Evolutionary conservation across 2,888 invertebrate genomes (phyloP).

Genomic region (Nemotelus nigrinus): DNA sequence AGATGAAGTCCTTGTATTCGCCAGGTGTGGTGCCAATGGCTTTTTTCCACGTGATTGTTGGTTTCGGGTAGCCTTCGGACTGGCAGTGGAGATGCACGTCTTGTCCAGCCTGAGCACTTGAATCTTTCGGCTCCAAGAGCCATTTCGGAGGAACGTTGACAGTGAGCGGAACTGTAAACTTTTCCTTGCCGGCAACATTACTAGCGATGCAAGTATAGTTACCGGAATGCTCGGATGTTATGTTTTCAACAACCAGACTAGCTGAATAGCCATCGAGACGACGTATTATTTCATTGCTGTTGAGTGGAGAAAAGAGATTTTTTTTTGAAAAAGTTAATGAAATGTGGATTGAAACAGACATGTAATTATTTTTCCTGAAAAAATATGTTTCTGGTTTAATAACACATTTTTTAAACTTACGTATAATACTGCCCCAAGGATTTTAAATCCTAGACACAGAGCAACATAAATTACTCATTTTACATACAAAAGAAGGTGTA

Average conservation of each 20-base stretch:
- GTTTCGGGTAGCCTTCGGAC: slow-evolving; percentile 91
- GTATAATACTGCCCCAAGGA: no score
- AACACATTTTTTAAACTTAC: no score
- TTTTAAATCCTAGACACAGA: no score
- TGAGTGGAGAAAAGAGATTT: no score
- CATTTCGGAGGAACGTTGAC: slow-evolving; percentile 91
- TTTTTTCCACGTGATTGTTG: slow-evolving; percentile 88
- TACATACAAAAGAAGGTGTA: no score
- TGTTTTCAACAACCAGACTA: slow-evolving; percentile 85
- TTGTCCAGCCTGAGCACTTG: slow-evolving; percentile 84
- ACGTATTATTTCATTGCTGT: slow-evolving; percentile 67
- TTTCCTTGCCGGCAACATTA: slow-evolving; percentile 84
- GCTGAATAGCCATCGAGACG: slow-evolving; percentile 87
- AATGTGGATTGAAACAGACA: no score
- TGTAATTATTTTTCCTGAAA: no score
- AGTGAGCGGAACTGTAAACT: slow-evolving; percentile 80
- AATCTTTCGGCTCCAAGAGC: slow-evolving; percentile 85
- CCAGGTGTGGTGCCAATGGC: slow-evolving; percentile 82
- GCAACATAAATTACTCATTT: no score
- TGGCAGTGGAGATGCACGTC: slow-evolving; percentile 88
- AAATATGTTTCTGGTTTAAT: no score
- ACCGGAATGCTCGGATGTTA: slow-evolving; percentile 85
- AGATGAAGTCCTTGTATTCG: slow-evolving; percentile 84
- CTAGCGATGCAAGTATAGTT: slow-evolving; percentile 91
- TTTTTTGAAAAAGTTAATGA: no score